These are phyloP conservation scores for Fundulus diaphanus DNA, from an alignment of 2,797 vertebrate species.

Conservation along the genomic window DNA sequence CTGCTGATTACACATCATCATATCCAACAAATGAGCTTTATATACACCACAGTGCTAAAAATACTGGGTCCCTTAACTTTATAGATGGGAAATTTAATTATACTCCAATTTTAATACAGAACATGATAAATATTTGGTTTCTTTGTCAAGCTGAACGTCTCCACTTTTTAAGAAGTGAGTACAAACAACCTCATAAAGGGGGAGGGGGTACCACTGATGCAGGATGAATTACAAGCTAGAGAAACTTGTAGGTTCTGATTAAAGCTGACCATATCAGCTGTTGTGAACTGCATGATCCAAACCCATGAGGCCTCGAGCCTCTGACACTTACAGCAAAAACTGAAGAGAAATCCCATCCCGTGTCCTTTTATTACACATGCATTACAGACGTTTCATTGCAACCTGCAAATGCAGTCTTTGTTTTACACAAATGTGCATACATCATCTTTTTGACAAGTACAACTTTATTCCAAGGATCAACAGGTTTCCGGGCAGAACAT, in stretches of 20 bases:
- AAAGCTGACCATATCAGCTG: conserved; percentile 7
- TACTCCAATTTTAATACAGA: not conserved
- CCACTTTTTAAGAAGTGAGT: not conserved
- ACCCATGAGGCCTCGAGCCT: not conserved
- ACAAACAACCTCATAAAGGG: not conserved
- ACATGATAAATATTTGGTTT: not conserved
- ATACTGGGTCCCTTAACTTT: no score
- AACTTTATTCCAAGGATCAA: conserved; percentile 78
- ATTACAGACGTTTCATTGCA: conserved; percentile 14
- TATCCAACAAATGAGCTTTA: no score
- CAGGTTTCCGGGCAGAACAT: conserved; percentile 70
- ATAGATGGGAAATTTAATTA: no score
- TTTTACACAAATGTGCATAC: conserved; percentile 71
- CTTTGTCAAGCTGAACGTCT: not conserved
- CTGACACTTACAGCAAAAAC: conserved; percentile 6
- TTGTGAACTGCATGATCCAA: conserved; percentile 18
- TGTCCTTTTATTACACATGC: conserved; percentile 3
- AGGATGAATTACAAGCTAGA: conserved; percentile 11
- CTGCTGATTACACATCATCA: no score
- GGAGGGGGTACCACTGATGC: not conserved
- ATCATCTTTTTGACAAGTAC: conserved; percentile 71
- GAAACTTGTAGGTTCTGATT: conserved; percentile 19
- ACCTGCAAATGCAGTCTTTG: conserved; percentile 37
- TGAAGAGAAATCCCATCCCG: not conserved
- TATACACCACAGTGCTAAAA: no score